phyloP scores from a whole-genome alignment of 37 sponge, comb jelly and placozoan genomes.

The Eunapius fragilis region DNA sequence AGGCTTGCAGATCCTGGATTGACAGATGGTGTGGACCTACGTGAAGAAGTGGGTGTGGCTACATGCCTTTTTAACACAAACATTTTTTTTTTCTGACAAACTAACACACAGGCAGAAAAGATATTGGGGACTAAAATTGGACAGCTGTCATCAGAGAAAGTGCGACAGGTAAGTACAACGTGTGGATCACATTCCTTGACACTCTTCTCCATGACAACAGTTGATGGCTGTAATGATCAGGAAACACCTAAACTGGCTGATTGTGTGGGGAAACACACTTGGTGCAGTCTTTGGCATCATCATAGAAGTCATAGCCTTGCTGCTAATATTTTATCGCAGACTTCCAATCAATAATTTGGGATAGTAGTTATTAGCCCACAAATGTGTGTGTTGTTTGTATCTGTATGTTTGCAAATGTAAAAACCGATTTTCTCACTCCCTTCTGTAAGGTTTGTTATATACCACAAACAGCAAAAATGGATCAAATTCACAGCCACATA shows the following conservation, averaged over 20 bases:
- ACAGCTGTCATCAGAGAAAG: constrained; percentile 44
- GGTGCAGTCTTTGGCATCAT: constrained; percentile 74
- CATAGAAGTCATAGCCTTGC: constrained; percentile 54
- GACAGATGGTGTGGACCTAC: constrained; percentile 54
- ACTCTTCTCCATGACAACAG: constrained; percentile 30
- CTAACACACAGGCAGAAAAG: constrained; percentile 35
- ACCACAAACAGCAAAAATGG: constrained; percentile 4
- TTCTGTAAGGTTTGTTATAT: neutral
- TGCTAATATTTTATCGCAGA: constrained; percentile 6
- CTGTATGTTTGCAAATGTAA: neutral
- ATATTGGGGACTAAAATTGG: constrained; percentile 49
- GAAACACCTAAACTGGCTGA: constrained; percentile 82
- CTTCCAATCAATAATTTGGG: neutral
- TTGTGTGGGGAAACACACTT: constrained; percentile 76
- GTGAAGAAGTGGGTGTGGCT: constrained; percentile 36
- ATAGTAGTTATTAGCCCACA: neutral
- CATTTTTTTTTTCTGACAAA: neutral
- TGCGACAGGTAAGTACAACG: constrained; percentile 47
- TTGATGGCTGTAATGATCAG: constrained; percentile 75
- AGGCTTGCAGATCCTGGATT: constrained; percentile 39
- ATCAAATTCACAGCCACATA: too few species aligned
- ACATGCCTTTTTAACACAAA: neutral
- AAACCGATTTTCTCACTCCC: neutral
- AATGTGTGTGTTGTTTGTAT: neutral
- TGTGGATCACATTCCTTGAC: neutral